Evolutionary conservation across 2,113 vertebrate genomes (phyloP).

Genomic region (Rhineura floridana): DNA sequence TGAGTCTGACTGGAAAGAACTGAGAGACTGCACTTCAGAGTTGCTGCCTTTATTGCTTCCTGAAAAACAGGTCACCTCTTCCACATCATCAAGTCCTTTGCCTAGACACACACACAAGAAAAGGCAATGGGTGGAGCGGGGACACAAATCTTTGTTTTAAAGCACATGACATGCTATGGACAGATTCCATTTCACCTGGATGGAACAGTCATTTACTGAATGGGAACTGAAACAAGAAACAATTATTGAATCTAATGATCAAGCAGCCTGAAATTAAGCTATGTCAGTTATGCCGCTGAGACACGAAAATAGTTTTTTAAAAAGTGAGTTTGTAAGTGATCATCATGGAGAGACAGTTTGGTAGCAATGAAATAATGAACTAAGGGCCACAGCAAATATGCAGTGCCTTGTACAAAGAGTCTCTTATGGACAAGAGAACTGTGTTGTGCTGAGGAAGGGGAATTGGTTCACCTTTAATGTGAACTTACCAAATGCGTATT

Average conservation of each 20-base stretch:
- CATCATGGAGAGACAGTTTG: neutral
- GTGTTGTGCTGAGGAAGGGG: too few relatives aligned
- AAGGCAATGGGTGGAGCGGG: conserved; percentile 38
- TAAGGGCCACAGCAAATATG: neutral
- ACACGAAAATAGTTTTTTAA: conserved; percentile 8
- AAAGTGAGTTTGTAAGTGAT: conserved; percentile 51
- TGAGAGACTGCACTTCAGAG: conserved; percentile 95
- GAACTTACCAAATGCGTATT: too few relatives aligned
- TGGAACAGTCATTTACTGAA: conserved; percentile 34
- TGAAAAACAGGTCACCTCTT: conserved; percentile 92
- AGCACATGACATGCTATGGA: neutral
- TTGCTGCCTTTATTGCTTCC: conserved; percentile 95
- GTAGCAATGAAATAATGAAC: conserved; percentile 20
- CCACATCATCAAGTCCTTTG: conserved; percentile 87
- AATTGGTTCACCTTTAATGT: too few relatives aligned
- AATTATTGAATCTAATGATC: conserved; percentile 36
- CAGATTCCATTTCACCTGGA: conserved; percentile 29
- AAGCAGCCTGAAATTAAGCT: too few relatives aligned
- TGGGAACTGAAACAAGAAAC: conserved; percentile 31
- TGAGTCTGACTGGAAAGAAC: conserved; percentile 95
- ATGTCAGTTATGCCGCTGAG: conserved; percentile 55
- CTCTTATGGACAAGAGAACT: neutral
- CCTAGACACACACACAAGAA: conserved; percentile 77
- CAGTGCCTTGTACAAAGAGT: neutral
- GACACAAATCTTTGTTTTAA: conserved; percentile 11